Conservation (phyloP, 2,888 invertebrate genomes). For the Folsomia manolachei region DNA sequence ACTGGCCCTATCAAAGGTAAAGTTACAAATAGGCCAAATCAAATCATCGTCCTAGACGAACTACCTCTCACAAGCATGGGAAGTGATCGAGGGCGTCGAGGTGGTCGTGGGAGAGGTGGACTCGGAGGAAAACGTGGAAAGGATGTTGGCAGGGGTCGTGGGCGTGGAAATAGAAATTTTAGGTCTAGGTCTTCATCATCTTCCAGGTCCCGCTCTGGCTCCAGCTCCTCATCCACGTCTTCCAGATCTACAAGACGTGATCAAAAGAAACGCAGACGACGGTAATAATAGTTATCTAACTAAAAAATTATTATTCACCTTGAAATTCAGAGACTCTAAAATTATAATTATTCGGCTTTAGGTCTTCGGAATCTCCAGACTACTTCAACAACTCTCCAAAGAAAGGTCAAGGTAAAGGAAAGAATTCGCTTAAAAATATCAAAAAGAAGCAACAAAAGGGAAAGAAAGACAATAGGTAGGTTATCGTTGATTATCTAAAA, state of each 20-base stretch:
- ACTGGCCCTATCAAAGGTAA: conserved; percentile 45
- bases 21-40: conserved; percentile 48
- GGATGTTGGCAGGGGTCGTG: conserved; percentile 25
- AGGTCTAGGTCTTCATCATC: conserved; percentile 43
- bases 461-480: conserved; percentile 21
- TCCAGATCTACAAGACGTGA: conserved; percentile 36
- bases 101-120: conserved; percentile 44
- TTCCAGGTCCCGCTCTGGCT: conserved; percentile 48
- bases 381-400: neutral
- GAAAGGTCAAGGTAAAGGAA: conserved; percentile 10
- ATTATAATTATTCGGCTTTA: neutral
- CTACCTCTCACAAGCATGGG: conserved; percentile 28
- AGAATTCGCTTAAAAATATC: conserved; percentile 13
- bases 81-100: conserved; percentile 40
- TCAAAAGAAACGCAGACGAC: conserved; percentile 37
- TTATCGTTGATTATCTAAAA: neutral
- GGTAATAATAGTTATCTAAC: conserved; percentile 27
- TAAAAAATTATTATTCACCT: neutral
- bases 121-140: conserved; percentile 34
- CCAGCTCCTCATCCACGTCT: conserved; percentile 49
- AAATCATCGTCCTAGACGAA: conserved; percentile 43
- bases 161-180: conserved; percentile 48
- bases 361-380: conserved; percentile 10
- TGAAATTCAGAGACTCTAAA: no score
- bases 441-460: conserved; percentile 23